Percentiles rank a stretch among this genome's conserved stretches.
Conservation (phyloP, 2,113 vertebrate species). For the Lagopus leucura region DNA sequence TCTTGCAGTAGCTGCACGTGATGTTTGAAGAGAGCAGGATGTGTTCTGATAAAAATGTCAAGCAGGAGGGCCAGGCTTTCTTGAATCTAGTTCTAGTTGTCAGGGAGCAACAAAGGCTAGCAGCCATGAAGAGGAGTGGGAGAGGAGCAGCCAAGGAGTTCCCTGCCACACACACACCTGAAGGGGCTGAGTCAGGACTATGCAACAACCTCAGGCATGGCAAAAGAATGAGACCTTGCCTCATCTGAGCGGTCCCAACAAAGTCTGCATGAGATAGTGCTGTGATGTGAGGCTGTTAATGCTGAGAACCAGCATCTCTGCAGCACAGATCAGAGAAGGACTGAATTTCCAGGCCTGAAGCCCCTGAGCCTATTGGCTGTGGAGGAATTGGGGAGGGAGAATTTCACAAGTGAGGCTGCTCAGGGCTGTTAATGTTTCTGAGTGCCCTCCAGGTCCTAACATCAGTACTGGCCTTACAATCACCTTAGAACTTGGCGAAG, state of each 20-base stretch:
- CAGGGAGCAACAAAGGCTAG: background rate
- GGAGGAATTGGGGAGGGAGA: background rate
- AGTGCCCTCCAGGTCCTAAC: fast-evolving
- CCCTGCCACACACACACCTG: background rate
- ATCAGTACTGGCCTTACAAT: background rate
- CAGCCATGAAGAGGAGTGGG: background rate
- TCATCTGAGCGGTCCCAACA: background rate
- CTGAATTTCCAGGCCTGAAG: background rate
- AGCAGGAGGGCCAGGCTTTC: background rate
- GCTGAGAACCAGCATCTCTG: background rate
- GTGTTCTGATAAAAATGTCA: background rate
- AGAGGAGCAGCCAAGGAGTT: background rate
- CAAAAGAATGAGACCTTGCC: background rate
- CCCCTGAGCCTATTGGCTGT: background rate
- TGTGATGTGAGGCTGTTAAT: background rate
- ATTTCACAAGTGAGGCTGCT: background rate
- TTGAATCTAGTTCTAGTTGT: background rate
- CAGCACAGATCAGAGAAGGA: background rate
- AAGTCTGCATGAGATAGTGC: background rate
- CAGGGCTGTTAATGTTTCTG: background rate
- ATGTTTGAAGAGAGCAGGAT: no score
- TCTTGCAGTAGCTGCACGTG: background rate
- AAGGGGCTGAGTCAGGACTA: background rate
- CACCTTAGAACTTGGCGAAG: background rate
- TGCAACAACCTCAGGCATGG: no score